Evolutionary conservation across 1,140 invertebrate species (phyloP), one percentile per base, ranked within the genome.

Genomic region (Macrocentrus cingulum): DNA sequence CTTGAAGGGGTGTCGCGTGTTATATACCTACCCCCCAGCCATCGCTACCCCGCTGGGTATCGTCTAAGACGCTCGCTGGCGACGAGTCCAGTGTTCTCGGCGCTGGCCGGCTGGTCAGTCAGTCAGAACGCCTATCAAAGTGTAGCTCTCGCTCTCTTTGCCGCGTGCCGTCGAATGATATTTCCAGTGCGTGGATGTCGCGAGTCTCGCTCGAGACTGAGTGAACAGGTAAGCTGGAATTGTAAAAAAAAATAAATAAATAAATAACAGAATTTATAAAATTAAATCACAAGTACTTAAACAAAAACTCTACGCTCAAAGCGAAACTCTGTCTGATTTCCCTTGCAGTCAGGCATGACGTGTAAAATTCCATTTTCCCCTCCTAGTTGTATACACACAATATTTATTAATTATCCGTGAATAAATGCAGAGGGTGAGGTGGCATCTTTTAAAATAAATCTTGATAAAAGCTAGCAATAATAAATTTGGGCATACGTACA

Each of bases 91-190:
- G 55, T 57, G 22, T 50, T 39, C 45, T 57, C 46, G 55, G 34
- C 55, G 55, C 34, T 57, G 55, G 55, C 36, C 39, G 39, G 23
- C 45, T 57, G 55, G 45, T 57, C 55, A 46, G 45, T 57, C 46
- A 50, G 55, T 57, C 46, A 57, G 45, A 57, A 57, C 46, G 45
- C 37, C 32, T 23, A n/a, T n/a, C n/a, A n/a, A 32, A 45, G 22
- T 25, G 20, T 9, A 7, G 46, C 32, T 36, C 49, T 37, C 32
- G 19, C 49, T 19, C 20, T 18, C 2, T 51, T 9, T 20, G 25
- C 32, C 37, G 2, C 22, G 49, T 51, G 18, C 49, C 45, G 18
- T 36, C 49, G 49, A 51, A 51, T 51, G 49, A 51, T n/a, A n/a
- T 22, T 51, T 36, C 32, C 23, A 15, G 49, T 20, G 7, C 18